phyloP scores from a whole-genome alignment of 2,797 vertebrate species.

The Phataginus tetradactyla region DNA sequence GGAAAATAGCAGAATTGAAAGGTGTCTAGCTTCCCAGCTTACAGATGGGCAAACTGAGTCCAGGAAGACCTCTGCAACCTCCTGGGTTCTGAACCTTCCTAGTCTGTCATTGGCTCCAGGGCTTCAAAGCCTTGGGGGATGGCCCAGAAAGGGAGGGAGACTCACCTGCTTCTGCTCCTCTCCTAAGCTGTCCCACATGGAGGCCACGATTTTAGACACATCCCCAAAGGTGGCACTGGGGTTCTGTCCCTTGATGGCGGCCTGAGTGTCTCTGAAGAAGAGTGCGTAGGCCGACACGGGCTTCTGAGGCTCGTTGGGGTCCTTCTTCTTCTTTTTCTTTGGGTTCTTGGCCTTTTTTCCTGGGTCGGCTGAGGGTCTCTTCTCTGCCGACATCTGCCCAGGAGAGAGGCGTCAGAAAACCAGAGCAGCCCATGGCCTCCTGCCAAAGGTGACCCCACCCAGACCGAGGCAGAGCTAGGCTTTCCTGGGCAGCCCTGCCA shows the following conservation, averaged over 20 bases:
- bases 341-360: slow-evolving; percentile 98
- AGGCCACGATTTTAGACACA: slow-evolving; percentile 98
- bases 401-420: background rate
- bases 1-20: background rate
- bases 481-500: background rate
- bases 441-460: accelerated
- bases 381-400: slow-evolving; percentile 95
- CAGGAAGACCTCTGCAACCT: background rate
- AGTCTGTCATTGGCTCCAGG: background rate
- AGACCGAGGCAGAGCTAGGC: background rate
- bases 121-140: background rate
- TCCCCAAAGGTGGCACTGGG: slow-evolving; percentile 98
- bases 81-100: background rate
- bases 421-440: background rate
- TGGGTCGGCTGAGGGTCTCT: slow-evolving; percentile 95
- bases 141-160: background rate
- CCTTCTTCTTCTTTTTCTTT: slow-evolving; percentile 99
- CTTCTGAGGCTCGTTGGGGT: slow-evolving; percentile 98
- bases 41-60: background rate
- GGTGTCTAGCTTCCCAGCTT: background rate
- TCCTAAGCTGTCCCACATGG: slow-evolving; percentile 99
- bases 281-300: slow-evolving; percentile 98
- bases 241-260: slow-evolving; percentile 98
- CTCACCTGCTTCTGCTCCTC: slow-evolving; percentile 98
- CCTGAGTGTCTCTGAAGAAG: slow-evolving; percentile 99